Evolutionary conservation across 2,888 invertebrate species (phyloP).

Genomic region (Apotomis turbidana): DNA sequence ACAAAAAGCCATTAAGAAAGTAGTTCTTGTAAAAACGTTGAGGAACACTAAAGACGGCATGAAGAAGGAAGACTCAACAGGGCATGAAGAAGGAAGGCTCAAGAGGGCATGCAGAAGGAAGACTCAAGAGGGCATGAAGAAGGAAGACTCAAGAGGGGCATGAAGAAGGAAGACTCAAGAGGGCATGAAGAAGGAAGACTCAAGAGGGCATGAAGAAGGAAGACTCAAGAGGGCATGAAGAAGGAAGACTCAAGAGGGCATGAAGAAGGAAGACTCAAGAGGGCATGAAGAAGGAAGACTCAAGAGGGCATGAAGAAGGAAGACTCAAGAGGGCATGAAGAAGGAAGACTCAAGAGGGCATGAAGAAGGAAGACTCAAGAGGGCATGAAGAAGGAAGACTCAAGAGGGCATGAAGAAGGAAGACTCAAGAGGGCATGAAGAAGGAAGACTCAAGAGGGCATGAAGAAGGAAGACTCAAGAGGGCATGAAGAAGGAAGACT

Average conservation of each 20-base stretch:
- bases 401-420: background rate
- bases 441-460: background rate
- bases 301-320: conserved; percentile 3
- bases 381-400: conserved; percentile 1
- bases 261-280: background rate
- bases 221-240: background rate
- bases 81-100: background rate
- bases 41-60: conserved; percentile 11
- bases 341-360: background rate
- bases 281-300: no score
- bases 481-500: background rate
- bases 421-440: conserved; percentile 3
- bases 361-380: conserved; percentile 7
- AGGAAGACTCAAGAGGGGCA: background rate
- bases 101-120: conserved; percentile 35
- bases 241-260: background rate
- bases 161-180: background rate
- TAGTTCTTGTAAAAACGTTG: no score
- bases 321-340: background rate
- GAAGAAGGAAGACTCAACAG: conserved; percentile 19
- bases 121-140: conserved; percentile 16
- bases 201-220: background rate
- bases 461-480: background rate
- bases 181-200: conserved; percentile 3
- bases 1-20: no score